These are phyloP conservation scores for Athalia cordata DNA, from an alignment of 2,888 invertebrate genomes.

Conservation along the genomic window DNA sequence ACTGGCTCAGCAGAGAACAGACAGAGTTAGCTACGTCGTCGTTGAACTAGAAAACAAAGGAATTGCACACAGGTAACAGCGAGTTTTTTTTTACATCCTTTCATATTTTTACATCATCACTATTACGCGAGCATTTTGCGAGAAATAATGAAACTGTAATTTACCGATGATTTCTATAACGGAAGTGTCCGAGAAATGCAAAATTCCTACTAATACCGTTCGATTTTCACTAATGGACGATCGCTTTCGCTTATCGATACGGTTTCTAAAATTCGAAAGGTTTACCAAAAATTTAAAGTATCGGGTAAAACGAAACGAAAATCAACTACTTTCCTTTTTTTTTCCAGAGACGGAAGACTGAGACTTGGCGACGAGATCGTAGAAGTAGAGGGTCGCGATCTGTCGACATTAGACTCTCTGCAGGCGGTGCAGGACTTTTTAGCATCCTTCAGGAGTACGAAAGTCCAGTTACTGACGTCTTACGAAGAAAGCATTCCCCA, in stretches of 20 bases:
- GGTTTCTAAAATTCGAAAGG: no score
- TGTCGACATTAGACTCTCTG: slow-evolving; percentile 79
- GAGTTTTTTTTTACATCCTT: background rate
- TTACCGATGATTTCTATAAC: no score
- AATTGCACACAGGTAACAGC: slow-evolving; percentile 74
- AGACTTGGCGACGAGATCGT: slow-evolving; percentile 92
- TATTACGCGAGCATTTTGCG: background rate
- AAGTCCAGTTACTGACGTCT: slow-evolving; percentile 66
- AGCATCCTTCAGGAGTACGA: slow-evolving; percentile 66
- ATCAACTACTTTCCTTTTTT: slow-evolving; percentile 15
- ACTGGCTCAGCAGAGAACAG: slow-evolving; percentile 78
- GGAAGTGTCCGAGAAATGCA: no score
- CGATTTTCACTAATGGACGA: no score
- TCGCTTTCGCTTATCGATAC: no score
- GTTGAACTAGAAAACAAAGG: slow-evolving; percentile 74
- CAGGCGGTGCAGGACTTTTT: slow-evolving; percentile 70
- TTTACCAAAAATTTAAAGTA: background rate
- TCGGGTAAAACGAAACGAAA: background rate
- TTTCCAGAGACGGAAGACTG: slow-evolving; percentile 84
- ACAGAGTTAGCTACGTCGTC: slow-evolving; percentile 69
- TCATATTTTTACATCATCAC: slow-evolving; percentile 24
- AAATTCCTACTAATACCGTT: no score
- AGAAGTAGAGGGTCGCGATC: slow-evolving; percentile 88
- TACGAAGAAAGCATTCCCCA: slow-evolving; percentile 70
- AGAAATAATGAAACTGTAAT: no score